phyloP scores from a whole-genome alignment of 2,113 vertebrate species.

The Labeo catla region DNA sequence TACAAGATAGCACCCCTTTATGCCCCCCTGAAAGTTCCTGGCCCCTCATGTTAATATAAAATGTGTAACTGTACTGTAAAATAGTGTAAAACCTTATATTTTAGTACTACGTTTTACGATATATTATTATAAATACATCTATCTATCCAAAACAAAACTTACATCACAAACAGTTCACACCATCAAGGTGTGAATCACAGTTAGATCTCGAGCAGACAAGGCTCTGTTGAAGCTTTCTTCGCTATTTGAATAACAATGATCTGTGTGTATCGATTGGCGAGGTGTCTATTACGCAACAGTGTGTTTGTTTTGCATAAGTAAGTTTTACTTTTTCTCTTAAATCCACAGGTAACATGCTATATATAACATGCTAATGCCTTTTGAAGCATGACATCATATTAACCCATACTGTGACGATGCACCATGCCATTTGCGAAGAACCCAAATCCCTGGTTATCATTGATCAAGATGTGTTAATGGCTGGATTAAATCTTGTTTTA shows the following conservation, averaged over 20 bases:
- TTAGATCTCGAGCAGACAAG: constrained; percentile 40
- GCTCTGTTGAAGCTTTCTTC: not conserved
- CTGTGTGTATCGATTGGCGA: not conserved
- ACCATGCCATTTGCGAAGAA: not conserved
- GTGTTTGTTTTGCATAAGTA: constrained; percentile 16
- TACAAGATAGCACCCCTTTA: not conserved
- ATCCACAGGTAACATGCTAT: not conserved
- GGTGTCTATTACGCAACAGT: not conserved
- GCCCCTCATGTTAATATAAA: not conserved
- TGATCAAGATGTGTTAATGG: constrained; percentile 60
- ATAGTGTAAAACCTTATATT: not conserved
- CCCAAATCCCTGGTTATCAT: constrained; percentile 45
- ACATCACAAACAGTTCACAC: not conserved
- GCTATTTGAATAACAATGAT: constrained; percentile 13
- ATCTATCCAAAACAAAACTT: not conserved
- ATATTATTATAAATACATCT: not conserved
- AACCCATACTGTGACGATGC: not conserved
- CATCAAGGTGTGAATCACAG: constrained; percentile 22
- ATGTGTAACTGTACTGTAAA: not conserved
- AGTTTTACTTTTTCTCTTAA: not conserved
- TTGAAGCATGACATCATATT: not conserved
- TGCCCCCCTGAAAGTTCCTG: not conserved
- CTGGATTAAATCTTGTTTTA: constrained; percentile 62
- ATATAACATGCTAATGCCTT: not conserved
- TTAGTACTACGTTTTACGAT: not conserved